Evolutionary conservation across 2,888 invertebrate species (phyloP), one percentile per base, ranked within the genome.

Genomic region (Idaea biselata): DNA sequence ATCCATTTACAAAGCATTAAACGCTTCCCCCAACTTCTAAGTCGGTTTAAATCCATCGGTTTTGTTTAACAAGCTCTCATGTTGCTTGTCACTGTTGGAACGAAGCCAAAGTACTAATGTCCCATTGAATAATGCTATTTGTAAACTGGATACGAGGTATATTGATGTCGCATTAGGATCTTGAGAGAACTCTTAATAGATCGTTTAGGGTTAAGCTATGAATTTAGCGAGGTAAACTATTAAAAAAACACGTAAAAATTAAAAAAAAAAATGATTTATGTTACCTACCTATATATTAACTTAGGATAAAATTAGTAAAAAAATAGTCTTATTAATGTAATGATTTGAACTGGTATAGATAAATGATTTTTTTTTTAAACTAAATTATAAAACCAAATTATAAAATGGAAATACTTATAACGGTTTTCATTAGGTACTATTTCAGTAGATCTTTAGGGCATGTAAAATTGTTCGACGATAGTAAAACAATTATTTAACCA

Each of bases 61-160:
- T 68, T 70, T 63, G 77, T 81, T 78, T 81, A 83, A 82, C 84
- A 80, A 84, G 83, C 80, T 84, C 83, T 81, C 80, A 80, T 75
- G 73, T 69, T 69, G 71, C 76, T 81, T 83, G 81, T 80, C 66
- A 63, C 64, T 73, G 67, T 56, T 91, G 92, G 92, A 84, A n/a
- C 5, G 60, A 65, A 67, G 84, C 91, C 91, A 91, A 89, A 83
- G 83, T 88, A 86, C 88, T 91, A 90, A 92, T 88, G 90, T 87
- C 81, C 89, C 88, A 90, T 91, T 92, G 89, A 91, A 90, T 86
- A 84, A 82, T 82, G 86, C 87, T 88, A 91, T 89, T 89, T 90
- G 87, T 87, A 87, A 84, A 81, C 78, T 78, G 79, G 76, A 73
- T 77, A 71, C 70, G 74, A 77, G 72, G 72, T 72, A 69, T 77